A percentile compares a stretch with the other conserved stretches of the same genome.
These are phyloP conservation scores for Scaptomyza flava DNA, from an alignment of 2,888 invertebrate genomes.

Conservation along the genomic window DNA sequence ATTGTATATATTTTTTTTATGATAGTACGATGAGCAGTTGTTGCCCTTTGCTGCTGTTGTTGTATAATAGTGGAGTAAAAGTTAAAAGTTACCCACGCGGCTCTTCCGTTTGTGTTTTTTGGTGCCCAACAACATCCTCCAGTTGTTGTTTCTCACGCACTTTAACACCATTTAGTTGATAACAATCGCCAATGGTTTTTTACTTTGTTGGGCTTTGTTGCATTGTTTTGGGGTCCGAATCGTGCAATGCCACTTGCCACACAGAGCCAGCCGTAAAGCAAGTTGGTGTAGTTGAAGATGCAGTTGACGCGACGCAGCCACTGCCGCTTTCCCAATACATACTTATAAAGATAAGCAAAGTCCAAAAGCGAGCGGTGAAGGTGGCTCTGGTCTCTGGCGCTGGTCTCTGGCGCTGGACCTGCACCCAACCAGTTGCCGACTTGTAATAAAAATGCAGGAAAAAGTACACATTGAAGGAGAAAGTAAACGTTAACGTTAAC, in stretches of 20 bases:
- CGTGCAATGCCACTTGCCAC: slow-evolving; percentile 68
- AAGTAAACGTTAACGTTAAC: slow-evolving; percentile 76
- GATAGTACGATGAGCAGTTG: slow-evolving; percentile 1
- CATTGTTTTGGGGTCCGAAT: slow-evolving; percentile 31
- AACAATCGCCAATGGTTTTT: slow-evolving; percentile 66
- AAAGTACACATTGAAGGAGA: slow-evolving; percentile 79
- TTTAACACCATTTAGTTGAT: slow-evolving; percentile 80
- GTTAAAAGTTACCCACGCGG: slow-evolving; percentile 56
- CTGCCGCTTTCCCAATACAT: slow-evolving; percentile 61
- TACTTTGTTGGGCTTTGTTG: not conserved
- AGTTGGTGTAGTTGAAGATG: slow-evolving; percentile 60
- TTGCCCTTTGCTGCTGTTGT: slow-evolving; percentile 40
- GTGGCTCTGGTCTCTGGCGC: slow-evolving; percentile 47
- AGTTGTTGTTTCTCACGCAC: slow-evolving; percentile 72
- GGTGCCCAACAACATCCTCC: slow-evolving; percentile 37
- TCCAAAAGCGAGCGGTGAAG: slow-evolving; percentile 75
- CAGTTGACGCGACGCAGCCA: slow-evolving; percentile 47
- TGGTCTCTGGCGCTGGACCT: slow-evolving; percentile 56
- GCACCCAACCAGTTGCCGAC: slow-evolving; percentile 60
- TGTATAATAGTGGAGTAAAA: slow-evolving; percentile 69
- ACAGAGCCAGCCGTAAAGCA: slow-evolving; percentile 28
- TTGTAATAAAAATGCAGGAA: slow-evolving; percentile 76
- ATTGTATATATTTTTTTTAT: slow-evolving; percentile 13
- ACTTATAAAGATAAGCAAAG: slow-evolving; percentile 70
- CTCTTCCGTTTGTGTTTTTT: slow-evolving; percentile 24